phyloP scores from a whole-genome alignment of 1,140 invertebrate genomes.

The Leptinotarsa texana region DNA sequence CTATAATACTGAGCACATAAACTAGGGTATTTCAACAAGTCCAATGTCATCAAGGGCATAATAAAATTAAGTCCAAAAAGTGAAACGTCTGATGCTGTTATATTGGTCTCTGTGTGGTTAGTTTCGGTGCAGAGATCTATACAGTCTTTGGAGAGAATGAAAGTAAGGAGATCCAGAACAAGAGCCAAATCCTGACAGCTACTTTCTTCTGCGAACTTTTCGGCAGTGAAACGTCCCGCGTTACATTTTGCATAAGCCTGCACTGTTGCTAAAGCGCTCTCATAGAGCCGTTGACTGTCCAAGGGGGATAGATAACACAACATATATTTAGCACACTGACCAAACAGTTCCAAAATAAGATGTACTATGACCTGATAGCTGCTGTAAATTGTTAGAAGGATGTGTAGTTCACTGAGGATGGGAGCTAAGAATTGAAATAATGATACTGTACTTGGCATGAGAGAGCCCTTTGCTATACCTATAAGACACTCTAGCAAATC shows the following conservation, averaged over 20 bases:
- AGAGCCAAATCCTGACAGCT: slow-evolving; percentile 71
- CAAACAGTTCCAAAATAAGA: slow-evolving; percentile 76
- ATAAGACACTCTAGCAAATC: slow-evolving; percentile 70
- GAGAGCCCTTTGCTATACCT: slow-evolving; percentile 57
- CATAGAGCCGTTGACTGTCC: slow-evolving; percentile 66
- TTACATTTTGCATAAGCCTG: slow-evolving; percentile 76
- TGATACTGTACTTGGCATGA: slow-evolving; percentile 62
- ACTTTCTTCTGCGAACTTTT: slow-evolving; percentile 68
- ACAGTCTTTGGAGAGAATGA: slow-evolving; percentile 73
- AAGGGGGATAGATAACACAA: slow-evolving; percentile 67
- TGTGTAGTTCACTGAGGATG: slow-evolving; percentile 68
- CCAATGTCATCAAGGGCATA: slow-evolving; percentile 76
- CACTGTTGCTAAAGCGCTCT: slow-evolving; percentile 65
- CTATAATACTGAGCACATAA: slow-evolving; percentile 67
- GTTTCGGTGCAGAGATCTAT: slow-evolving; percentile 62
- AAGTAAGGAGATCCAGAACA: slow-evolving; percentile 72
- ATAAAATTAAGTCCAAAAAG: slow-evolving; percentile 73
- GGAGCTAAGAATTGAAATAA: slow-evolving; percentile 69
- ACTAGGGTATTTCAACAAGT: slow-evolving; percentile 71
- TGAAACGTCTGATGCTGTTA: slow-evolving; percentile 67
- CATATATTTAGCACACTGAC: slow-evolving; percentile 71
- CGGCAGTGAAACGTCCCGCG: slow-evolving; percentile 57
- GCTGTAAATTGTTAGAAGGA: slow-evolving; percentile 74
- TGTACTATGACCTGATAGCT: slow-evolving; percentile 83
- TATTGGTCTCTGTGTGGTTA: slow-evolving; percentile 49